Conservation (phyloP, 1,140 invertebrate species). For the Harlomillsia oculata region DNA sequence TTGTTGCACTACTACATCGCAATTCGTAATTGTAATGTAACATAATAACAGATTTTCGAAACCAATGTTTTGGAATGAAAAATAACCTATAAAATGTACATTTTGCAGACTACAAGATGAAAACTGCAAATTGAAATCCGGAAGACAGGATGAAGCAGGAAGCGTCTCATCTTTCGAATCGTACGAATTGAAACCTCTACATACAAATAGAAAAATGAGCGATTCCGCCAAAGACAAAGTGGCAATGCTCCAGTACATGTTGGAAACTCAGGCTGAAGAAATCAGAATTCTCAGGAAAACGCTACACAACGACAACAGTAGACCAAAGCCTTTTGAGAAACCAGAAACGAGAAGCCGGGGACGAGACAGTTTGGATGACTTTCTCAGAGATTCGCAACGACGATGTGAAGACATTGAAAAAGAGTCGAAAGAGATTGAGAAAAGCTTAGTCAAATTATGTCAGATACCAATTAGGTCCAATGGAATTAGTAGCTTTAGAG, state of each 20-base stretch:
- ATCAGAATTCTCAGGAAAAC: constrained; percentile 8
- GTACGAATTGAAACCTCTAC: not conserved
- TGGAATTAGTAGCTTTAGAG: too few species aligned
- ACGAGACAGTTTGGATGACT: constrained; percentile 12
- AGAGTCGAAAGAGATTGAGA: constrained; percentile 14
- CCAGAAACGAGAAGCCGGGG: not conserved
- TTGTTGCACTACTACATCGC: too few species aligned
- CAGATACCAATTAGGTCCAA: too few species aligned
- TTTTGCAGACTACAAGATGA: too few species aligned
- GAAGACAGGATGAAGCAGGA: too few species aligned
- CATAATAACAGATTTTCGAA: too few species aligned
- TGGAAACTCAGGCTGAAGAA: constrained; percentile 31
- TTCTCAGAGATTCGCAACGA: constrained; percentile 26
- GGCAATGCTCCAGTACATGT: constrained; percentile 26
- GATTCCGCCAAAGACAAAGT: constrained; percentile 11
- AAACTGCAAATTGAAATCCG: too few species aligned
- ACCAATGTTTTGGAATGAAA: too few species aligned
- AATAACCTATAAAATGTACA: too few species aligned
- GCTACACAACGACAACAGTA: not conserved
- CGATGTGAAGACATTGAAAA: constrained; percentile 26
- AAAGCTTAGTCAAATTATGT: too few species aligned
- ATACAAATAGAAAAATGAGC: not conserved
- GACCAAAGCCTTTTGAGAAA: not conserved
- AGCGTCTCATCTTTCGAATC: too few species aligned
- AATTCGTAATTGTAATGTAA: too few species aligned